Evolutionary conservation across 2,797 vertebrate species (phyloP).

Genomic region (Chaetophractus vellerosus): DNA sequence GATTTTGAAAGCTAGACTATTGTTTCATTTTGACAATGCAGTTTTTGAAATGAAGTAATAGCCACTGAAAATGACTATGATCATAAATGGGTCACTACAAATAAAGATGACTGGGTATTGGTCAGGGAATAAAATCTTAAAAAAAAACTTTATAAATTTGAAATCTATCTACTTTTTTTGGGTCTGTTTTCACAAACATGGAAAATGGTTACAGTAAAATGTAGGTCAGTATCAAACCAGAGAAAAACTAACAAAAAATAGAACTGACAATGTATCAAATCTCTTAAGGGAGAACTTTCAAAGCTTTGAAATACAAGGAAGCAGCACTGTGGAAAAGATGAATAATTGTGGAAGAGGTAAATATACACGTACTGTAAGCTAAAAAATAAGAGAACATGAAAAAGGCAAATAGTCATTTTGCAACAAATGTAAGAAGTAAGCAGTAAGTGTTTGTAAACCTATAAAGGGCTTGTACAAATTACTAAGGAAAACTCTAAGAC

Average conservation of each 20-base stretch:
- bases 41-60: constrained; percentile 8
- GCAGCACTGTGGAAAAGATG: background rate
- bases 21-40: background rate
- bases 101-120: background rate
- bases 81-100: background rate
- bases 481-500: background rate
- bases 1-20: background rate
- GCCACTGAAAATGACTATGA: background rate
- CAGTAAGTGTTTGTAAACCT: background rate
- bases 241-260: constrained; percentile 43
- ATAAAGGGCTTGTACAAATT: background rate
- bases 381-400: background rate
- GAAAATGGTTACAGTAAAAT: constrained; percentile 12
- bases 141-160: background rate
- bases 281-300: background rate
- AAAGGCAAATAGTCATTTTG: constrained; percentile 9
- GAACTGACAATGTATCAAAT: background rate
- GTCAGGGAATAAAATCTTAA: background rate
- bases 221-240: constrained; percentile 33
- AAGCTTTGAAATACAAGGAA: background rate
- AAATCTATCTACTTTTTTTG: constrained; percentile 12
- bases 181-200: background rate
- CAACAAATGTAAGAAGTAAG: background rate
- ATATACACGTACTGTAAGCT: background rate
- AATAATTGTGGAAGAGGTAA: background rate